Conservation (phyloP, 2,113 vertebrate species). For the Cololabis saira region DNA sequence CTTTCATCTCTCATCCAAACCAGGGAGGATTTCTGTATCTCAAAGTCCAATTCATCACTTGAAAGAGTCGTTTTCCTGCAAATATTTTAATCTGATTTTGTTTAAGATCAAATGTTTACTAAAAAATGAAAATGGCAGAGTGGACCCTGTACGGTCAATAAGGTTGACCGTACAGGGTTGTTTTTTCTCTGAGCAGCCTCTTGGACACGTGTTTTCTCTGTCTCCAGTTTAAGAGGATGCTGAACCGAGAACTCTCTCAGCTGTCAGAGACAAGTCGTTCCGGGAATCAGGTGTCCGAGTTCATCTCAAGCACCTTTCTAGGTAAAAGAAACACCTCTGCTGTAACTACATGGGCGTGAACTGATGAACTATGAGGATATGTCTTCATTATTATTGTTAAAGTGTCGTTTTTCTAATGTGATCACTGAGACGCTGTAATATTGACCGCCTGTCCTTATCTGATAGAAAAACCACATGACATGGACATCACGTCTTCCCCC, state of each 20-base stretch:
- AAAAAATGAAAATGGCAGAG: too few species aligned
- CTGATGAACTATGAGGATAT: background rate
- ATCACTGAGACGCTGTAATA: background rate
- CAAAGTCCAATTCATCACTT: too few species aligned
- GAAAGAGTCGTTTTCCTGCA: too few species aligned
- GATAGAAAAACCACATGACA: conserved; percentile 92
- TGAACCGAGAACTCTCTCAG: conserved; percentile 91
- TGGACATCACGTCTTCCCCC: conserved; percentile 85
- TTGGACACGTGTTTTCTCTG: conserved; percentile 27
- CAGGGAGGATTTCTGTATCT: too few species aligned
- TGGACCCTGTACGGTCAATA: too few species aligned
- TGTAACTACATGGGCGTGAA: background rate
- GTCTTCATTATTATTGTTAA: background rate
- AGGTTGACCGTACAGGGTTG: too few species aligned
- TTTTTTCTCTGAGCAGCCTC: too few species aligned
- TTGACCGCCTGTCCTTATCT: conserved; percentile 11
- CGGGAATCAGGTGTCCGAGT: conserved; percentile 94
- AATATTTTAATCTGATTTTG: too few species aligned
- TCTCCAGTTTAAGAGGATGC: conserved; percentile 92
- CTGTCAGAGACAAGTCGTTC: conserved; percentile 94
- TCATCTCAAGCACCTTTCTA: conserved; percentile 90
- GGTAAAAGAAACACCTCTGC: conserved; percentile 71
- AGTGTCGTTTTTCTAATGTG: background rate
- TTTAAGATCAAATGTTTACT: too few species aligned
- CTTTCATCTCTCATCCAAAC: too few species aligned